Evolutionary conservation across 1,140 invertebrate genomes (phyloP).

Genomic region (Lineus longissimus): DNA sequence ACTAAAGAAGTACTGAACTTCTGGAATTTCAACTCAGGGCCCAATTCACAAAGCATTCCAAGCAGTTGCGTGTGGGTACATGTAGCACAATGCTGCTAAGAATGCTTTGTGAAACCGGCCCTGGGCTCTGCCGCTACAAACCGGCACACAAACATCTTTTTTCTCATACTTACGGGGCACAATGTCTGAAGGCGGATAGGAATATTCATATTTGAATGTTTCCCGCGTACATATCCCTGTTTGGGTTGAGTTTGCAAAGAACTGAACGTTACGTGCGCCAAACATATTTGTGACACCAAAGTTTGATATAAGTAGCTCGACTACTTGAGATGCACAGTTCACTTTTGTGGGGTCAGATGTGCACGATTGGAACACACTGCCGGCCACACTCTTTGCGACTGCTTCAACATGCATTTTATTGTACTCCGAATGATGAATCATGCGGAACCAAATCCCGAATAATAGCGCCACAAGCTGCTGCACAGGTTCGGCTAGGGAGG

Average conservation of each 20-base stretch:
- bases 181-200: constrained; percentile 40
- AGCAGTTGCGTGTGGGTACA: too few species aligned
- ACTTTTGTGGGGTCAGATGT: constrained; percentile 46
- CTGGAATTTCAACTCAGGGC: too few species aligned
- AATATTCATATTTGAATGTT: constrained; percentile 48
- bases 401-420: constrained; percentile 89
- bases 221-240: constrained; percentile 49
- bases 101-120: too few species aligned
- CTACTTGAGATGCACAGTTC: constrained; percentile 25
- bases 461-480: constrained; percentile 90
- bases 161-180: constrained; percentile 43
- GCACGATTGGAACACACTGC: constrained; percentile 87
- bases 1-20: too few species aligned
- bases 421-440: constrained; percentile 84
- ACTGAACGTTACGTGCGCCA: constrained; percentile 93
- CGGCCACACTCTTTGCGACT: constrained; percentile 86
- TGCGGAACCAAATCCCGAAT: constrained; percentile 90
- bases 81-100: too few species aligned
- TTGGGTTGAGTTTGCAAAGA: constrained; percentile 69
- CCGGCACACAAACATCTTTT: too few species aligned
- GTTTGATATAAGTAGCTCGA: constrained; percentile 36
- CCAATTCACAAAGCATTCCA: too few species aligned
- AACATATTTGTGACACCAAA: constrained; percentile 78
- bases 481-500: constrained; percentile 80
- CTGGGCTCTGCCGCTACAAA: too few species aligned